Conservation (phyloP, 1,140 invertebrate species). For the Hirudo medicinalis region DNA sequence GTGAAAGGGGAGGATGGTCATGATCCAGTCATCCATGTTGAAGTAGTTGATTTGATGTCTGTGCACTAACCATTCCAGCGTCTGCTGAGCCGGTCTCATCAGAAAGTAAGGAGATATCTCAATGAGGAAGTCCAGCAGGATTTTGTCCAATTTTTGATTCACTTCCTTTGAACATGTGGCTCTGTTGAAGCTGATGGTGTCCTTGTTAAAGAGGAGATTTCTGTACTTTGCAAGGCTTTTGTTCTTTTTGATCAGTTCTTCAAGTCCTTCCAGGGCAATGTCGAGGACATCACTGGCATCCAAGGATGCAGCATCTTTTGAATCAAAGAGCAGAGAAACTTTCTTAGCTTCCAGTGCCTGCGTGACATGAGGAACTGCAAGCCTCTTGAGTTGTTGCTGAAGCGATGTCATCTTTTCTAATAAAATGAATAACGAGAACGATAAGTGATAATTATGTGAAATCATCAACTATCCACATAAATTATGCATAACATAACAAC, state of each 20-base stretch:
- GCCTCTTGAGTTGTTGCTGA: conserved; percentile 63
- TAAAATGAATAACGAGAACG: no score
- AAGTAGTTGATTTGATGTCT: conserved; percentile 75
- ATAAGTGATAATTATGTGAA: no score
- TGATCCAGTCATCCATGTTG: conserved; percentile 65
- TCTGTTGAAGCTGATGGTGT: conserved; percentile 59
- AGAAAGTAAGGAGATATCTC: conserved; percentile 73
- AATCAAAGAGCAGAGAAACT: conserved; percentile 71
- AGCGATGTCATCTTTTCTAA: conserved; percentile 54
- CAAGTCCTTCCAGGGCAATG: conserved; percentile 64
- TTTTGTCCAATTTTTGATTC: conserved; percentile 61
- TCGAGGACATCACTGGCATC: conserved; percentile 67
- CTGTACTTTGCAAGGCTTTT: conserved; percentile 58
- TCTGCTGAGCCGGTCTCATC: conserved; percentile 67
- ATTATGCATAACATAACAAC: no score
- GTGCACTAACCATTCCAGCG: conserved; percentile 70
- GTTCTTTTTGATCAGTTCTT: conserved; percentile 62
- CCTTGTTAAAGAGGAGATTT: conserved; percentile 59
- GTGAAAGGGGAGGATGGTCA: conserved; percentile 74
- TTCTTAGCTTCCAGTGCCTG: conserved; percentile 51
- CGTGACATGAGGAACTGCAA: conserved; percentile 57
- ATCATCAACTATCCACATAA: no score
- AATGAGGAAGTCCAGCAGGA: conserved; percentile 65
- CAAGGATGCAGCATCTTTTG: conserved; percentile 69
- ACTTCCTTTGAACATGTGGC: conserved; percentile 57